Evolutionary conservation across 2,888 invertebrate genomes (phyloP).

Genomic region (Eilema caniola): DNA sequence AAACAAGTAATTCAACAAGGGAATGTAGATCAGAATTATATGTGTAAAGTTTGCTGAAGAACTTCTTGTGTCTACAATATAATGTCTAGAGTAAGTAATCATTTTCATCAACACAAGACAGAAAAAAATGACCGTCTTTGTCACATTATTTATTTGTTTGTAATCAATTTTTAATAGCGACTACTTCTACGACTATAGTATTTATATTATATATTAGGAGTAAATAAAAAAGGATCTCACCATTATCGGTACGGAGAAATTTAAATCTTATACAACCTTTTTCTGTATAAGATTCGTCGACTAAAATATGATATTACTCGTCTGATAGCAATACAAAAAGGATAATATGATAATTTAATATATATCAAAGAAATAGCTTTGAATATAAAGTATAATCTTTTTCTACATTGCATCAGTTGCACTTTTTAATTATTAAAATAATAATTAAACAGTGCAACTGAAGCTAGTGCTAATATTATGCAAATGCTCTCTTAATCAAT

Average conservation of each 20-base stretch:
- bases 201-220: not conserved
- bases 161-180: not conserved
- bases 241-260: not conserved
- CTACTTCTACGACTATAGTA: not conserved
- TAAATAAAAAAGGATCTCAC: not conserved
- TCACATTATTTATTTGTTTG: constrained; percentile 4
- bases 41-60: not conserved
- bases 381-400: too few species aligned
- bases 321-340: not conserved
- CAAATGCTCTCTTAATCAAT: too few species aligned
- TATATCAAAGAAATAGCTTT: too few species aligned
- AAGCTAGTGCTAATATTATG: too few species aligned
- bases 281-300: not conserved
- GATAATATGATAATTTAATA: too few species aligned
- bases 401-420: too few species aligned
- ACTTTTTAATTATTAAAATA: too few species aligned
- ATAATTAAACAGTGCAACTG: too few species aligned
- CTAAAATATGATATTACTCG: not conserved
- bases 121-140: not conserved
- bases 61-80: not conserved
- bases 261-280: not conserved
- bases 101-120: not conserved
- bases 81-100: constrained; percentile 11
- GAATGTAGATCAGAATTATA: not conserved
- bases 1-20: not conserved